These are phyloP conservation scores for Pavo muticus DNA, from an alignment of 2,113 vertebrate genomes.

Conservation along the genomic window DNA sequence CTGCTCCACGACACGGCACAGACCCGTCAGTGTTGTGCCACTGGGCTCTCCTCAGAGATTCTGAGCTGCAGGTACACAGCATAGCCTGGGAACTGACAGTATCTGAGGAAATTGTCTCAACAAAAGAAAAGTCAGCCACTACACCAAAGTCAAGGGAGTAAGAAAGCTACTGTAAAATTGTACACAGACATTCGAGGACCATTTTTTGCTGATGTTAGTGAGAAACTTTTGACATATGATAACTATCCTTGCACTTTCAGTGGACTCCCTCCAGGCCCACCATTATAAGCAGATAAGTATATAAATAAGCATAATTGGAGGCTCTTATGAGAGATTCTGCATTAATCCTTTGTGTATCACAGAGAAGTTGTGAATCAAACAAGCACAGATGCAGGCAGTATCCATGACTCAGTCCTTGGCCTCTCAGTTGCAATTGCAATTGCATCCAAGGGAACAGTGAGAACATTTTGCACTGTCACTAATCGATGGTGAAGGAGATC, in stretches of 20 bases:
- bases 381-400: background rate
- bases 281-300: background rate
- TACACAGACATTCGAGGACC: background rate
- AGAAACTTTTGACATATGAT: background rate
- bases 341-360: background rate
- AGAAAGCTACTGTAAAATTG: background rate
- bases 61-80: no score
- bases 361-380: background rate
- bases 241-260: background rate
- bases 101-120: background rate
- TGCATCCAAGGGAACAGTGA: background rate
- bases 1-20: fast-evolving
- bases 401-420: background rate
- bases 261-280: background rate
- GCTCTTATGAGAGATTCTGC: background rate
- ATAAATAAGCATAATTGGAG: background rate
- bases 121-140: background rate
- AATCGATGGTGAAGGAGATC: background rate
- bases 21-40: background rate
- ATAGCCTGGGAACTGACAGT: background rate
- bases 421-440: background rate
- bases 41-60: background rate
- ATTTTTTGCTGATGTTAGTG: background rate
- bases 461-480: background rate
- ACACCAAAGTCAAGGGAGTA: background rate